These are phyloP conservation scores for Halcyon leucocephala DNA, from an alignment of 2,797 vertebrate species.

Conservation along the genomic window DNA sequence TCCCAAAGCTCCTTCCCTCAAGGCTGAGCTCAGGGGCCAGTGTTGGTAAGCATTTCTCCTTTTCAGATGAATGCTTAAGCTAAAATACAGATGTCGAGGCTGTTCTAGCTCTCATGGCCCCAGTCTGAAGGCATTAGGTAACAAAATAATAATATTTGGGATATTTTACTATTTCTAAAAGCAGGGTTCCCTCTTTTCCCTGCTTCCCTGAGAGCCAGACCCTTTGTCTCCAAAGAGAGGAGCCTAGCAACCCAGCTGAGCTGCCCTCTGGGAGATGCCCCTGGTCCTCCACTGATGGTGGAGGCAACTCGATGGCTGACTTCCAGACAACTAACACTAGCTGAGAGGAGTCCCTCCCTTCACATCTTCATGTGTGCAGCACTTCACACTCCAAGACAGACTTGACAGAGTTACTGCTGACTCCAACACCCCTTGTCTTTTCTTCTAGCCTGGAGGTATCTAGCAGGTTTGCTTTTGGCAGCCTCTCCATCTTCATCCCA, in stretches of 20 bases:
- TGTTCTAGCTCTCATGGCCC: not conserved
- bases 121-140: not conserved
- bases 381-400: not conserved
- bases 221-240: not conserved
- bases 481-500: not conserved
- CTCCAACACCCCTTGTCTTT: not conserved
- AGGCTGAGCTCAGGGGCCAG: not conserved
- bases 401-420: not conserved
- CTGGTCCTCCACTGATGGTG: not conserved
- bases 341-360: not conserved
- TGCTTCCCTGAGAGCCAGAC: not conserved
- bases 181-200: not conserved
- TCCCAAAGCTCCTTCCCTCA: not conserved
- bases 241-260: not conserved
- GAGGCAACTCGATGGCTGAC: not conserved
- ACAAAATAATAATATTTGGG: not conserved
- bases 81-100: not conserved
- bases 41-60: not conserved
- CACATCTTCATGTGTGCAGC: not conserved
- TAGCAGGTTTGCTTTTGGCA: not conserved
- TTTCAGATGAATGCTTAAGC: not conserved
- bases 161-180: not conserved
- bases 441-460: not conserved
- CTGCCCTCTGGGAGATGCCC: not conserved
- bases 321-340: not conserved